Conservation (phyloP, 2,888 invertebrate genomes). For the Portevinia maculata region DNA sequence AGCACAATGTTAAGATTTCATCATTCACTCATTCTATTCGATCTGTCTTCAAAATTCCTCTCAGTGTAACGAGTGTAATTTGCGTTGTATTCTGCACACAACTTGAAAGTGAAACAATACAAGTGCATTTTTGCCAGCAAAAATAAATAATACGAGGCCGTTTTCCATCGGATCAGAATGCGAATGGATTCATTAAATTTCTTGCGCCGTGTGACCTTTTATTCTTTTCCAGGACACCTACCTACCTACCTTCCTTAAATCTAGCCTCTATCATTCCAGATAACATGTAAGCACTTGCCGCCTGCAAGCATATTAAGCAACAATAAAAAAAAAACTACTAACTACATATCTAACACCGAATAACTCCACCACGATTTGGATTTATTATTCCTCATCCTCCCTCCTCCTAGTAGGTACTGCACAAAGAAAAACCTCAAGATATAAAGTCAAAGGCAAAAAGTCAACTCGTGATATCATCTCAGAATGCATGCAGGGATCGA, state of each 20-base stretch:
- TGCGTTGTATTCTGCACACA: not conserved
- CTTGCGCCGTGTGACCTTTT: not conserved
- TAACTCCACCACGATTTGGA: conserved; percentile 61
- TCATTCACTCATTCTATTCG: not conserved
- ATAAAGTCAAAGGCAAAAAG: conserved; percentile 73
- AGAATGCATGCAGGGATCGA: conserved; percentile 49
- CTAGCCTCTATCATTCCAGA: not conserved
- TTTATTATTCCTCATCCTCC: conserved; percentile 42
- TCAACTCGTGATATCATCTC: conserved; percentile 73
- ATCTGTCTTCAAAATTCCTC: not conserved
- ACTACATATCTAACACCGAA: conserved; percentile 61
- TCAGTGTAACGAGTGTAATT: not conserved
- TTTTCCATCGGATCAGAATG: not conserved
- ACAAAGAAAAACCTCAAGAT: conserved; percentile 33
- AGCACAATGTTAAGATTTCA: not conserved
- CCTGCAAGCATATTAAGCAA: conserved; percentile 51
- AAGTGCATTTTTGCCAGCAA: not conserved
- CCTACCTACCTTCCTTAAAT: not conserved
- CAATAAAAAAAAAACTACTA: conserved; percentile 29
- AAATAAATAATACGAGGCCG: not conserved
- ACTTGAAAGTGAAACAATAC: conserved; percentile 6
- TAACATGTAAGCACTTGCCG: conserved; percentile 17
- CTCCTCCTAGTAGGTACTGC: not conserved
- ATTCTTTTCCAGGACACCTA: not conserved
- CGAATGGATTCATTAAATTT: not conserved